Evolutionary conservation across 2,888 invertebrate genomes (phyloP), one percentile per base, ranked within the genome.

Genomic region (Melieria picta): DNA sequence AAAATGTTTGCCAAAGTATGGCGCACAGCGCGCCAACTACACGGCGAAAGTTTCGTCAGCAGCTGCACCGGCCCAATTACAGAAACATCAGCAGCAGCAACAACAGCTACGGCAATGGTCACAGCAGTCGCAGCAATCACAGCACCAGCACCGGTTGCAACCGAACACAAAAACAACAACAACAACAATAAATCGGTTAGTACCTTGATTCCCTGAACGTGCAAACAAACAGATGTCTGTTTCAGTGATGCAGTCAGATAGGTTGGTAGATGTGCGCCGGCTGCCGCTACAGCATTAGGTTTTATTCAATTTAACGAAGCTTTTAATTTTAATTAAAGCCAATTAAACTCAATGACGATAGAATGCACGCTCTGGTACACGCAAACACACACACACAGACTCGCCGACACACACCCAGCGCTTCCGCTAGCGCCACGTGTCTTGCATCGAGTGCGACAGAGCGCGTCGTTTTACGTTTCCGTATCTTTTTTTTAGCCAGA

Each of bases 261-360:
- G 30, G 30, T 1, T 1, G 30, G 30, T 30, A 30, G 30, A 30
- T 30, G 30, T 30, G 30, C 30, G 30, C 30, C 30, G 3, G 30
- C 30, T 30, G 30, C 30, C 30, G 30, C 30, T 30, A 30, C 30
- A 30, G 30, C 30, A 30, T 30, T 30, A 30, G 30, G 30, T 30
- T 30, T 30, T 81, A 81, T 81, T 81, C 80, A 81, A 80, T 81
- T 81, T 80, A 73, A 69, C 67, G 77, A 75, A 75, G 81, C 80
- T 76, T 81, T 81, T 80, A 78, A 81, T 81, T 81, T 81, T 81
- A 81, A 81, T 81, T 81, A 79, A 73, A 74, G 76, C 77, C 81
- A 81, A 81, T 81, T 81, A 80, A 81, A 79, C 78, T 77, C 76
- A 78, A 80, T 70, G 70, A 42, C 66, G 65, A 69, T 69, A 63